These are phyloP conservation scores for Channallabes apus DNA, from an alignment of 2,797 vertebrate genomes.

Conservation along the genomic window DNA sequence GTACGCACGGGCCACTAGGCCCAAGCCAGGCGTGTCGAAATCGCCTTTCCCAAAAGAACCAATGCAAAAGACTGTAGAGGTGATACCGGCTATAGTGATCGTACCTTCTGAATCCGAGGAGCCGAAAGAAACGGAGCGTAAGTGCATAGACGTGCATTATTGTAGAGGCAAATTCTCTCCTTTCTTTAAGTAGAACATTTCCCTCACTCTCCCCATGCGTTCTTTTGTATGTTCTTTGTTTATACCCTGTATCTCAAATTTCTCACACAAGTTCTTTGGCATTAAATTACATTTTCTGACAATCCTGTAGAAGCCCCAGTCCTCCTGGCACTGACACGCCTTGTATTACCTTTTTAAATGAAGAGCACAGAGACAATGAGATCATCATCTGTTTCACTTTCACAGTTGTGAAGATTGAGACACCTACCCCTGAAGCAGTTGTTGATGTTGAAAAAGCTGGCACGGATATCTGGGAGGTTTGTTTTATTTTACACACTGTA, in stretches of 20 bases:
- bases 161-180: neutral
- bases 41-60: constrained; percentile 2
- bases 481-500: neutral
- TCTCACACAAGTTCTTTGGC: neutral
- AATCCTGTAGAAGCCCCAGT: neutral
- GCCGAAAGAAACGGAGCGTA: constrained; percentile 34
- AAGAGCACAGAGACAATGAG: neutral
- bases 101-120: constrained; percentile 42
- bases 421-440: constrained; percentile 10
- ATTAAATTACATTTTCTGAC: constrained; percentile 4
- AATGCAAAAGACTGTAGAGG: constrained; percentile 17
- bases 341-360: constrained; percentile 16
- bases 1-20: constrained; percentile 42
- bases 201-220: neutral
- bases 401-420: constrained; percentile 29
- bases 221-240: neutral
- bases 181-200: neutral
- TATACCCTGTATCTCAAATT: constrained; percentile 10
- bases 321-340: constrained; percentile 32
- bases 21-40: constrained; percentile 21
- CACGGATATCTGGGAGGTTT: constrained; percentile 49
- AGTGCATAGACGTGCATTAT: neutral
- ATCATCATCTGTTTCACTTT: constrained; percentile 20
- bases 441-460: constrained; percentile 18
- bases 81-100: constrained; percentile 52